Evolutionary conservation across 1,140 invertebrate genomes (phyloP).

Genomic region (Trinorchestia longiramus): DNA sequence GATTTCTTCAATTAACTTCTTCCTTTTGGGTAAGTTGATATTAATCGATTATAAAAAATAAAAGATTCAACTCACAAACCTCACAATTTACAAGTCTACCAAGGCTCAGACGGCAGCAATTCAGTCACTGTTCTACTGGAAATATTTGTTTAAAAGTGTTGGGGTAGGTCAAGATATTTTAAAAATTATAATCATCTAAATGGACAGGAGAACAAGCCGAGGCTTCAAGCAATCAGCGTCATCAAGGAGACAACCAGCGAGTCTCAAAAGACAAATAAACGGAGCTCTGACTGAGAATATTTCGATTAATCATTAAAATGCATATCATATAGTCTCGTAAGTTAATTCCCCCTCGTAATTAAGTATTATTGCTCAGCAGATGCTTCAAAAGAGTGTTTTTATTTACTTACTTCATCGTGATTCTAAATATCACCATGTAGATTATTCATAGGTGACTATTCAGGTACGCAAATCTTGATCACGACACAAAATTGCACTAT

Average conservation of each 20-base stretch:
- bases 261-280: no score
- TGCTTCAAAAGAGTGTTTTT: not conserved
- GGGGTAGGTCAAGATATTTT: not conserved
- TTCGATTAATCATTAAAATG: not conserved
- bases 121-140: not conserved
- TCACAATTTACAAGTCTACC: not conserved
- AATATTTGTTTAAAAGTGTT: not conserved
- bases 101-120: not conserved
- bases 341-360: not conserved
- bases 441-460: no score
- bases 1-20: no score
- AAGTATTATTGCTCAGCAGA: not conserved
- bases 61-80: not conserved
- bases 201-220: not conserved
- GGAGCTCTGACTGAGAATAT: not conserved
- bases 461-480: no score
- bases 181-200: not conserved
- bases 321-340: not conserved
- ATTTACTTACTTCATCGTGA: not conserved
- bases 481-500: no score
- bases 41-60: no score
- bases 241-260: not conserved
- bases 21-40: no score
- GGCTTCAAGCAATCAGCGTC: not conserved
- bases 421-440: no score